Evolutionary conservation across 2,888 invertebrate species (phyloP).

Genomic region (Arenicola marina): DNA sequence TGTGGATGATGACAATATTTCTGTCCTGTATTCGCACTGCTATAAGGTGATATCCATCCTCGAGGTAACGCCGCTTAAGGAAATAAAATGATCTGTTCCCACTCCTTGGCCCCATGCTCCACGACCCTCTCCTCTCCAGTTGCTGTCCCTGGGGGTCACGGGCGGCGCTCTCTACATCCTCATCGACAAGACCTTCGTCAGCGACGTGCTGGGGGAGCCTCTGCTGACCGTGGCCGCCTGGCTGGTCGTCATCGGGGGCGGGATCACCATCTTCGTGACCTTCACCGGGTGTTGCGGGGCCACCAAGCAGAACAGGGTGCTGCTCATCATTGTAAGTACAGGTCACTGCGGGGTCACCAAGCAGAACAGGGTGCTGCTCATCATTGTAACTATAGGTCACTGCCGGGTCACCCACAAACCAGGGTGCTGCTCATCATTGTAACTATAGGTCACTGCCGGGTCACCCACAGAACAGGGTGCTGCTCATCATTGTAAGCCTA

Average conservation of each 20-base stretch:
- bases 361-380: constrained; percentile 76
- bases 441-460: constrained; percentile 47
- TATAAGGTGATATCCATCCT: too few species aligned
- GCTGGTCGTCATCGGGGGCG: constrained; percentile 72
- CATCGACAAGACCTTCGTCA: constrained; percentile 4
- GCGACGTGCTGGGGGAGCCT: not conserved
- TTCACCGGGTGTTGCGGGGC: constrained; percentile 77
- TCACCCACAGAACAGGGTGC: too few species aligned
- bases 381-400: constrained; percentile 70
- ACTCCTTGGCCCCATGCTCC: too few species aligned
- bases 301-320: constrained; percentile 76
- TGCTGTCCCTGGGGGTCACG: not conserved
- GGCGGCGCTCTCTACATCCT: not conserved
- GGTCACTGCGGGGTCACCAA: constrained; percentile 76
- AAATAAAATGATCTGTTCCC: too few species aligned
- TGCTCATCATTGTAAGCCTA: constrained; percentile 71
- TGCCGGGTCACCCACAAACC: constrained; percentile 79
- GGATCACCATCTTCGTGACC: constrained; percentile 74
- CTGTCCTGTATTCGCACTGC: too few species aligned
- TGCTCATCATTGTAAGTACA: constrained; percentile 71
- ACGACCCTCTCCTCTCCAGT: too few species aligned
- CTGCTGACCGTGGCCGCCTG: constrained; percentile 67
- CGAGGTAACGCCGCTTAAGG: too few species aligned
- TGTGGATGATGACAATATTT: too few species aligned
- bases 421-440: constrained; percentile 75